Conservation (phyloP, 2,888 invertebrate species). For the Ametastegia equiseti region DNA sequence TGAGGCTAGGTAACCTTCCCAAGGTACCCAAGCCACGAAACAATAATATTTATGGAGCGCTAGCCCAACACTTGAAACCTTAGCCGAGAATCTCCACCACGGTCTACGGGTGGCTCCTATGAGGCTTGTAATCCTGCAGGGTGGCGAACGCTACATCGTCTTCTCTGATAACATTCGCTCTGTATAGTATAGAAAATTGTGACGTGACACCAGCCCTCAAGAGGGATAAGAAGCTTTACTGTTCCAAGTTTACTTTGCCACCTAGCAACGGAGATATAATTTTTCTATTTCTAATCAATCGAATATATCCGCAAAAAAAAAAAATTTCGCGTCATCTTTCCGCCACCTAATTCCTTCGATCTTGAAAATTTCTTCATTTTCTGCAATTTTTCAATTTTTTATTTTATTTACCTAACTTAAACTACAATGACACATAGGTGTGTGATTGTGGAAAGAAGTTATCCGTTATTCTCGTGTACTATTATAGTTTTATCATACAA, state of each 20-base stretch:
- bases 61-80: slow-evolving; percentile 29
- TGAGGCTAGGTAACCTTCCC: background rate
- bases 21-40: slow-evolving; percentile 3
- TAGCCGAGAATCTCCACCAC: slow-evolving; percentile 10
- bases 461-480: background rate
- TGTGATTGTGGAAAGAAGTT: background rate
- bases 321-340: background rate
- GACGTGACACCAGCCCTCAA: slow-evolving; percentile 16
- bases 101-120: slow-evolving; percentile 8
- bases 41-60: slow-evolving; percentile 40
- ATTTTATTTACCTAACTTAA: background rate
- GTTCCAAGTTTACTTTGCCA: slow-evolving; percentile 22
- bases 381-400: background rate
- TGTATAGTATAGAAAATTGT: background rate
- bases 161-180: background rate
- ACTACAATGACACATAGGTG: background rate
- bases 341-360: background rate
- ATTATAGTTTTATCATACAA: background rate
- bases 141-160: background rate
- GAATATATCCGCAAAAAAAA: background rate
- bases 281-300: background rate
- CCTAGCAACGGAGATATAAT: background rate
- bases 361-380: background rate
- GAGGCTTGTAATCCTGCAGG: slow-evolving; percentile 24
- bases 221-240: slow-evolving; percentile 22